These are phyloP conservation scores for Stomorhina lunata DNA, from an alignment of 2,888 invertebrate species.

Conservation along the genomic window DNA sequence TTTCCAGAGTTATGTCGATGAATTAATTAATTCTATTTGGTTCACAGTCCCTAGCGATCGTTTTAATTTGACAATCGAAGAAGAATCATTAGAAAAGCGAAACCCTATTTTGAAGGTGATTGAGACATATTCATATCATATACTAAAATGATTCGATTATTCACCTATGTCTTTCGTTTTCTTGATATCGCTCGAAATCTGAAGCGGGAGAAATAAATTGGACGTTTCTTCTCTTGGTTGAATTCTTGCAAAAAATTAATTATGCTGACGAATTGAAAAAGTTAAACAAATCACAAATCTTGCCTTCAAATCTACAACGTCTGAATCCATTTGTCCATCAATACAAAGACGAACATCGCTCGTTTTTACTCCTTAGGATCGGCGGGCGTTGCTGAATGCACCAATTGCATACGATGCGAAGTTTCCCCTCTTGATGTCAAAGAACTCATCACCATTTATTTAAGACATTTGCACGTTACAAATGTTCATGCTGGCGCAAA, in stretches of 20 bases:
- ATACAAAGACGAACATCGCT: background rate
- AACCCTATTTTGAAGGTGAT: too few relatives aligned
- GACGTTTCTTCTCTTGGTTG: too few relatives aligned
- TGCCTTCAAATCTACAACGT: background rate
- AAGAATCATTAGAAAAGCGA: background rate
- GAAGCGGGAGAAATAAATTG: too few relatives aligned
- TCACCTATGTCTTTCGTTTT: too few relatives aligned
- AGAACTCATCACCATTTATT: too few relatives aligned
- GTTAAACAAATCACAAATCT: background rate
- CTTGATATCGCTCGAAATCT: too few relatives aligned
- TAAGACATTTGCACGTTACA: too few relatives aligned
- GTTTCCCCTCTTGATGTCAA: background rate
- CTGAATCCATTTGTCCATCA: background rate
- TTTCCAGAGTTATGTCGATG: slow-evolving; percentile 3
- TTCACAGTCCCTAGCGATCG: background rate
- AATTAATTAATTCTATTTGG: background rate
- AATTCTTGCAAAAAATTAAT: too few relatives aligned
- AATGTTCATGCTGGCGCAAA: too few relatives aligned
- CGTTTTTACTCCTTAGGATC: background rate
- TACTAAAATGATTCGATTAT: too few relatives aligned
- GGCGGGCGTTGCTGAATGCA: background rate
- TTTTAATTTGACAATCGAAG: background rate
- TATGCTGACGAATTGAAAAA: background rate
- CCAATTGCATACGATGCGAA: background rate
- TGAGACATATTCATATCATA: too few relatives aligned